phyloP scores from a whole-genome alignment of 2,888 invertebrate species.

The Caenorhabditis japonica region DNA sequence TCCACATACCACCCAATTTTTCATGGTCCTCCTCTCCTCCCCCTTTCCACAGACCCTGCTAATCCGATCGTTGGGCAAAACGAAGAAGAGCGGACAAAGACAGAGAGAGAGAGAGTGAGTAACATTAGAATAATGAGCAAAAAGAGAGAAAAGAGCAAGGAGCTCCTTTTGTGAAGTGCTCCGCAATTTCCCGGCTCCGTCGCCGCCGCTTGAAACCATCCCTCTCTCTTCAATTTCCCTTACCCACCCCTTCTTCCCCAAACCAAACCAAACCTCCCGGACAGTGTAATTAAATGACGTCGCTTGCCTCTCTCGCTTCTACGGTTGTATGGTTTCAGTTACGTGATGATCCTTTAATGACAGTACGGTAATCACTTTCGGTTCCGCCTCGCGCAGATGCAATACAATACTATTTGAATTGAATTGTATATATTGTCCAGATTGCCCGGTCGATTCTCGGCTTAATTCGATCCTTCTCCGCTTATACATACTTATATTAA shows the following conservation, averaged over 20 bases:
- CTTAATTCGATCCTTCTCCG: no score
- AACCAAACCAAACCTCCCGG: no score
- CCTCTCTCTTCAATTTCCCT: not conserved
- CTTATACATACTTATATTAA: no score
- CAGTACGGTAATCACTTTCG: slow-evolving; percentile 3
- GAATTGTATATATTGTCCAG: no score
- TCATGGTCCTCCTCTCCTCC: slow-evolving; percentile 27
- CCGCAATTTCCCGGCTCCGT: slow-evolving; percentile 35
- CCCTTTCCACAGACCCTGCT: not conserved
- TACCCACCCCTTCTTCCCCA: slow-evolving; percentile 15
- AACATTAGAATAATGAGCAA: slow-evolving; percentile 52
- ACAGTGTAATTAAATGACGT: no score
- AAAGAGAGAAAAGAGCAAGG: slow-evolving; percentile 27
- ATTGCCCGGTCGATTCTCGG: no score
- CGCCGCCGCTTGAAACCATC: slow-evolving; percentile 9
- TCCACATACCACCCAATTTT: slow-evolving; percentile 34
- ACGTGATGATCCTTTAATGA: slow-evolving; percentile 51
- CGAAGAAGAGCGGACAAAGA: no score
- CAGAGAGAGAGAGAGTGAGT: no score
- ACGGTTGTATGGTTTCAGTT: no score
- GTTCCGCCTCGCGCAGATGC: no score
- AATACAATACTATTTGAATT: no score
- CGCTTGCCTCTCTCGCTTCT: no score
- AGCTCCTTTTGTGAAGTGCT: slow-evolving; percentile 32
- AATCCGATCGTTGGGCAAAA: slow-evolving; percentile 44